Percentiles rank a stretch among this genome's conserved stretches.
Conservation (phyloP, 1,140 invertebrate genomes). For the Drosophila nasuta region DNA sequence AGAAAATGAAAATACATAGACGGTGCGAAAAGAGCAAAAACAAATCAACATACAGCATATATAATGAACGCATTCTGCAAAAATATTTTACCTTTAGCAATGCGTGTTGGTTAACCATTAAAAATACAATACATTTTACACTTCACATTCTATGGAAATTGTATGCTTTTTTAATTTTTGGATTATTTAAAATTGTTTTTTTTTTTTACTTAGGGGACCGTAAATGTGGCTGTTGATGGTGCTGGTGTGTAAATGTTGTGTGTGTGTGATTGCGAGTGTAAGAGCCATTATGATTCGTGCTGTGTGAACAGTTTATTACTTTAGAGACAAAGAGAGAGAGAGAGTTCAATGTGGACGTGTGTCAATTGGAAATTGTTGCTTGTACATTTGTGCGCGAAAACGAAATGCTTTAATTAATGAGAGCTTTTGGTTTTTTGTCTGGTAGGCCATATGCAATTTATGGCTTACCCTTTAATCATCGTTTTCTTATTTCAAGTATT, state of each 20-base stretch:
- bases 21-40: background rate
- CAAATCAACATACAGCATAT: slow-evolving; percentile 6
- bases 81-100: slow-evolving; percentile 15
- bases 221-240: background rate
- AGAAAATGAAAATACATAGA: background rate
- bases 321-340: too few relatives aligned
- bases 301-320: slow-evolving; percentile 4
- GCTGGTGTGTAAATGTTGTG: background rate
- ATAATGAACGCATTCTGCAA: background rate
- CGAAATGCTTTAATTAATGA: slow-evolving; percentile 38
- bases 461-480: slow-evolving; percentile 11
- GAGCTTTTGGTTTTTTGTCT: slow-evolving; percentile 7
- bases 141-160: background rate
- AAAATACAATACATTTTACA: slow-evolving; percentile 14
- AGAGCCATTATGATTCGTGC: slow-evolving; percentile 5
- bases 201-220: background rate
- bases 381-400: slow-evolving; percentile 50
- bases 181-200: slow-evolving; percentile 17
- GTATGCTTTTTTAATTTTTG: slow-evolving; percentile 18
- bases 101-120: slow-evolving; percentile 16
- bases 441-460: slow-evolving; percentile 28
- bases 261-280: background rate
- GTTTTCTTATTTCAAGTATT: slow-evolving; percentile 1
- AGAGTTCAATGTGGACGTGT: slow-evolving; percentile 13
- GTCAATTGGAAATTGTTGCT: slow-evolving; percentile 33